Base-by-base conservation (phyloP, 2,113 vertebrate species). In the Eulacestoma nigropectus region DNA sequence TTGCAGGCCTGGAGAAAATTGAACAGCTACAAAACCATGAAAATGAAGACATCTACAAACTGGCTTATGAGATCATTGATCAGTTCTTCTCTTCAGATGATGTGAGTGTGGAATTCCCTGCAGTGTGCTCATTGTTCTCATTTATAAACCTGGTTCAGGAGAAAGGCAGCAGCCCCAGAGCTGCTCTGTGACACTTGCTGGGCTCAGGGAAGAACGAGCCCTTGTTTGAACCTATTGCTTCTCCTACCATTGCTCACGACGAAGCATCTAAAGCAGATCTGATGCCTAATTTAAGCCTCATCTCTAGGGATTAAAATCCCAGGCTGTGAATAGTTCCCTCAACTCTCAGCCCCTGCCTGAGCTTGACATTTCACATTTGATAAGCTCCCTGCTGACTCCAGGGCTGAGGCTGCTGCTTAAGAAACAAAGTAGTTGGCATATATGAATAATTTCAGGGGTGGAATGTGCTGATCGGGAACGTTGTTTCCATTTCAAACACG, bases 1-100 rank as follows among this genome's bases (percentile, higher is more conserved):
- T 91, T 62, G 30, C 93, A 99, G 99, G 99, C 84, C 98, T 99
- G 98, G 99, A 99, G 98, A 99, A 99, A 96, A 99, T 99, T 68
- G 99, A 99, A 98, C 99, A 99, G 86, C 98, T 99, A 93, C 99
- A 99, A 97, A 99, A 99, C 96, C 99, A 99, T 95, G 99, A 99
- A 98, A 99, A 99, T 96, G 99, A 99, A 98, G 99, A 99, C 97
- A 99, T 99, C 98, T 99, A 99, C 98, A 99, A 99, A 98, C 98
- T 99, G 98, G 99, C 99, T 70, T 99, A 99, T 96, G 99, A 99
- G 98, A 99, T 99, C 98, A 99, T 99, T 93, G 99, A 99, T 97
- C 99, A 99, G 97, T 99, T 99, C 98, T 99, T 99, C 98, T 99
- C 99, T 93, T 99, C 99, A 98, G 99, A 99, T 97, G 99, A 99